Percentiles rank a stretch among this genome's conserved stretches.
Evolutionary conservation across 1,140 invertebrate species (phyloP).

Genomic region (Megalopta genalis): DNA sequence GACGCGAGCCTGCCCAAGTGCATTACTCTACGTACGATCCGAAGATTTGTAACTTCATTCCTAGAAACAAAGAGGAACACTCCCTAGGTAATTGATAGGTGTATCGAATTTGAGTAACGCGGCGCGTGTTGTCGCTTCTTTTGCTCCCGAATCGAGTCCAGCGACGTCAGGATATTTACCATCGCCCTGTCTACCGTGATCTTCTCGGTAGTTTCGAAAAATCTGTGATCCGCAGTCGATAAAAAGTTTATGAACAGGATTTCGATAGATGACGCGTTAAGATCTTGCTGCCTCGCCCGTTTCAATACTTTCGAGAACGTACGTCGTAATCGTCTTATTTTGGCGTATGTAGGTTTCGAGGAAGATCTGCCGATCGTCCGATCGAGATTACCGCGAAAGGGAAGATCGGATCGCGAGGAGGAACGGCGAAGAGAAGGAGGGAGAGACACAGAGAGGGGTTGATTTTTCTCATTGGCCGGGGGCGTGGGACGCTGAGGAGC

Average conservation of each 20-base stretch:
- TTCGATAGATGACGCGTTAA: no score
- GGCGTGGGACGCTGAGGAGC: conserved; percentile 59
- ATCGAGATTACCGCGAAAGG: neutral
- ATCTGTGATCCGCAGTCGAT: no score
- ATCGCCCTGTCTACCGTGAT: no score
- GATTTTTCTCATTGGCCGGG: conserved; percentile 64
- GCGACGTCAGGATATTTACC: neutral
- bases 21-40: neutral
- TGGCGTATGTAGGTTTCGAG: neutral
- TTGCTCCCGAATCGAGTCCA: neutral
- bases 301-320: no score
- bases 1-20: no score
- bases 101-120: conserved; percentile 37
- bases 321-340: no score
- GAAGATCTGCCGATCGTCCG: neutral
- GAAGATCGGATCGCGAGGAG: conserved; percentile 34
- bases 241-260: no score
- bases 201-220: no score
- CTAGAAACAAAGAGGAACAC: neutral
- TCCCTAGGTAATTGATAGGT: conserved; percentile 14
- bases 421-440: conserved; percentile 7
- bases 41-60: neutral
- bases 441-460: conserved; percentile 48
- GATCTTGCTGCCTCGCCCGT: no score
- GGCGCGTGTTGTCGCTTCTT: conserved; percentile 15